Conservation (phyloP, 2,888 invertebrate genomes). For the Eucriotettix oculatus region DNA sequence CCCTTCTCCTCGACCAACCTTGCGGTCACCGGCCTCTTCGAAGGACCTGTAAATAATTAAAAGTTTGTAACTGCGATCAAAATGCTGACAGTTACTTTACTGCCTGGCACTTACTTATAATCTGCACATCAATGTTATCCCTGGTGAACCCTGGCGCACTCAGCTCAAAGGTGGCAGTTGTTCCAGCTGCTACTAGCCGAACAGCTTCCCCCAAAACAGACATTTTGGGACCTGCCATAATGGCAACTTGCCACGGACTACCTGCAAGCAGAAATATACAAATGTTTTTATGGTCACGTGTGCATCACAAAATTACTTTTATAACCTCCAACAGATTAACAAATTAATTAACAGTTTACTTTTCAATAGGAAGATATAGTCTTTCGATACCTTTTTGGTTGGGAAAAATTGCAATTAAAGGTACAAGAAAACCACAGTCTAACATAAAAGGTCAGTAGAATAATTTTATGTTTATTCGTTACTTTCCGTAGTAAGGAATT, state of each 20-base stretch:
- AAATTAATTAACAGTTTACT: too few species aligned
- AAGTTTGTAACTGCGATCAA: neutral
- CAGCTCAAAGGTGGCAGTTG: slow-evolving; percentile 78
- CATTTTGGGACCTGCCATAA: slow-evolving; percentile 52
- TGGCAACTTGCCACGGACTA: slow-evolving; percentile 87
- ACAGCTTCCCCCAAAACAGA: slow-evolving; percentile 45
- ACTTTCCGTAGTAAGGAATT: too few species aligned
- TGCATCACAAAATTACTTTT: too few species aligned
- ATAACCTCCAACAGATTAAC: too few species aligned
- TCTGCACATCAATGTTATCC: slow-evolving; percentile 36
- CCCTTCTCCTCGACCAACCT: slow-evolving; percentile 61
- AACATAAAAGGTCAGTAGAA: too few species aligned
- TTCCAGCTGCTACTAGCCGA: slow-evolving; percentile 76
- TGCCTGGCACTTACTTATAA: slow-evolving; percentile 29
- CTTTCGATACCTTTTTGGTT: too few species aligned
- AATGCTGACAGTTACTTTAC: too few species aligned
- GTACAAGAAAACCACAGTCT: too few species aligned
- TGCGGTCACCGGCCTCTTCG: slow-evolving; percentile 65
- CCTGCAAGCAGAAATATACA: slow-evolving; percentile 35
- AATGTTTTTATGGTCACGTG: too few species aligned
- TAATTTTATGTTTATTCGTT: too few species aligned
- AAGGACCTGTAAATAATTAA: slow-evolving; percentile 43
- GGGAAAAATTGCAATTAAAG: too few species aligned
- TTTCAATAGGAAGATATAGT: too few species aligned
- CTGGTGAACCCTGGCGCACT: slow-evolving; percentile 44